A percentile compares a stretch with the other conserved stretches of the same genome.
phyloP scores from a whole-genome alignment of 2,797 vertebrate genomes.

The Crenuchus spilurus region DNA sequence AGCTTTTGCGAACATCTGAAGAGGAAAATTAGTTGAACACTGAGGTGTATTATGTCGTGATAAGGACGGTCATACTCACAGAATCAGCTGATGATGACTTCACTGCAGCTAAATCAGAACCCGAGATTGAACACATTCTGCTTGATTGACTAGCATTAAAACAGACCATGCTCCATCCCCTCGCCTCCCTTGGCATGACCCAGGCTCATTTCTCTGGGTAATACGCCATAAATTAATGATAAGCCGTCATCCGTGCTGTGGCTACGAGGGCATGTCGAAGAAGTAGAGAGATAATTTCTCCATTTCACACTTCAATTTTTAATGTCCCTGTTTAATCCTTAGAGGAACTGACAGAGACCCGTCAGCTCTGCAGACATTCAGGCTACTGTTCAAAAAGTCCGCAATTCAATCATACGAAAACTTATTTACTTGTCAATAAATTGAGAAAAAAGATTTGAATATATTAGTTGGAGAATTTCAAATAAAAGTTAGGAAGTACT shows the following conservation, averaged over 20 bases:
- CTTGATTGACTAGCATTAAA: not conserved
- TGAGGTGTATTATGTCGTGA: not conserved
- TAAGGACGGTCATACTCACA: not conserved
- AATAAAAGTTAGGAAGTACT: too few relatives aligned
- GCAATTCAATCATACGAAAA: too few relatives aligned
- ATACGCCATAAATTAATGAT: slow-evolving; percentile 60
- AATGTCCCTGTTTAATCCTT: slow-evolving; percentile 51
- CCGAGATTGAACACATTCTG: not conserved
- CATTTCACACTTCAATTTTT: slow-evolving; percentile 57
- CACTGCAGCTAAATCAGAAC: not conserved
- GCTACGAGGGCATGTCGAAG: slow-evolving; percentile 37
- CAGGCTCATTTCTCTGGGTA: slow-evolving; percentile 53
- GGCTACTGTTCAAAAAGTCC: not conserved
- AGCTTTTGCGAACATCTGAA: not conserved
- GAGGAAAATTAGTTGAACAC: not conserved
- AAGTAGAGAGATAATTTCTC: slow-evolving; percentile 47
- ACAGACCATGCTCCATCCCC: not conserved
- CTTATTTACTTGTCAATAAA: too few relatives aligned
- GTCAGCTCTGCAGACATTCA: not conserved
- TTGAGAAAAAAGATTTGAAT: too few relatives aligned
- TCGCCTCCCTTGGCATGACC: slow-evolving; percentile 35
- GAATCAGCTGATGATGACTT: not conserved
- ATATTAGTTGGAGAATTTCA: too few relatives aligned
- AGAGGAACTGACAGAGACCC: slow-evolving; percentile 28
- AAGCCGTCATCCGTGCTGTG: slow-evolving; percentile 36